These are phyloP conservation scores for Spicauda simplicius DNA, from an alignment of 2,888 invertebrate species.

Conservation along the genomic window DNA sequence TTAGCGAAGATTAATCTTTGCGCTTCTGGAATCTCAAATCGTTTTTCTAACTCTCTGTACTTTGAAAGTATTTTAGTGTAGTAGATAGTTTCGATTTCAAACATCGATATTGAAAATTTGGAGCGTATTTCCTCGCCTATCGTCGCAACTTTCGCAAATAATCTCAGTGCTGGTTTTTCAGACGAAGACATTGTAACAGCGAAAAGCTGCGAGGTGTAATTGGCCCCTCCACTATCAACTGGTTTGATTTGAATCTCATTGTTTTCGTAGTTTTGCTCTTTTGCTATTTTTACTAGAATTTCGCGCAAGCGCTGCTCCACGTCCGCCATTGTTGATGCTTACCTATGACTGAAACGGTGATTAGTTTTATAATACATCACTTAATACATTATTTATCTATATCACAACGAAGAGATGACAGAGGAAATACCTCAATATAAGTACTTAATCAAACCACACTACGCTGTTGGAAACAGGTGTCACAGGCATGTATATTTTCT, in stretches of 20 bases:
- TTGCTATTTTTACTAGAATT: constrained; percentile 51
- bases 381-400: too few species aligned
- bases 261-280: constrained; percentile 48
- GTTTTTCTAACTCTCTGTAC: constrained; percentile 44
- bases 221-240: constrained; percentile 56
- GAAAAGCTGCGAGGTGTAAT: constrained; percentile 58
- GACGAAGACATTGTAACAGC: constrained; percentile 47
- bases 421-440: too few species aligned
- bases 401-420: too few species aligned
- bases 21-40: constrained; percentile 42
- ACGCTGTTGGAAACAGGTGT: too few species aligned
- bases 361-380: background rate
- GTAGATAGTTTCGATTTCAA: constrained; percentile 43
- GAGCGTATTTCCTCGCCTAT: constrained; percentile 44
- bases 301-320: constrained; percentile 45
- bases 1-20: constrained; percentile 46
- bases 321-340: constrained; percentile 47
- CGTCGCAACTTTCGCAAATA: constrained; percentile 47
- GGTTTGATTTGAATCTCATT: constrained; percentile 48
- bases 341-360: constrained; percentile 26
- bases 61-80: constrained; percentile 45
- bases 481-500: too few species aligned
- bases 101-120: constrained; percentile 32
- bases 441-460: too few species aligned
- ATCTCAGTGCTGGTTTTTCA: constrained; percentile 45